phyloP scores from a whole-genome alignment of 1,140 invertebrate genomes.

The Acromyrmex echinatior region DNA sequence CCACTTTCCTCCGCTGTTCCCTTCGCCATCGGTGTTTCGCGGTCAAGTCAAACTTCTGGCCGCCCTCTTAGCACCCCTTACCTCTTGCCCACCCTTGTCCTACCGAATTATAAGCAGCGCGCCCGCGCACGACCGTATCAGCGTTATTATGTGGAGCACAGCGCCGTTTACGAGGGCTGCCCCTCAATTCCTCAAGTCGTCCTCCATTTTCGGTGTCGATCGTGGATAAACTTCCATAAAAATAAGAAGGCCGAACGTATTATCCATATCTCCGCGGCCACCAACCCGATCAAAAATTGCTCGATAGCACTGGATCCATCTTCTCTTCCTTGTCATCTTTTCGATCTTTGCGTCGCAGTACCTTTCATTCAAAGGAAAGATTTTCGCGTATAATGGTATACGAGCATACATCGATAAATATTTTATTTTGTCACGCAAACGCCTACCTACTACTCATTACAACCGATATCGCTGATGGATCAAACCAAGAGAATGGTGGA shows the following conservation, averaged over 20 bases:
- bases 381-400: constrained; percentile 27
- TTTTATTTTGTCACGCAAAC: constrained; percentile 60
- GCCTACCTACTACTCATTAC: constrained; percentile 53
- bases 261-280: constrained; percentile 40
- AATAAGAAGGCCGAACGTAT: constrained; percentile 61
- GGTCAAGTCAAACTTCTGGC: constrained; percentile 38
- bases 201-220: constrained; percentile 58
- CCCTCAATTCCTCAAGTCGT: constrained; percentile 28
- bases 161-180: constrained; percentile 45
- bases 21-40: constrained; percentile 21
- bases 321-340: neutral
- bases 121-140: constrained; percentile 60
- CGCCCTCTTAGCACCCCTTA: neutral
- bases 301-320: neutral
- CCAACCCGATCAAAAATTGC: constrained; percentile 39
- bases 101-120: constrained; percentile 65
- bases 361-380: neutral
- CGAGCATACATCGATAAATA: neutral
- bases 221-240: constrained; percentile 75
- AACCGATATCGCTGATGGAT: constrained; percentile 42
- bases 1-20: constrained; percentile 3
- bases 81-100: neutral
- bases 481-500: neutral
- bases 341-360: neutral
- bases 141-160: constrained; percentile 76